Evolutionary conservation across 92 coral and sea anemone species (phyloP).

Genomic region (Hydrozoanthus gracilis): DNA sequence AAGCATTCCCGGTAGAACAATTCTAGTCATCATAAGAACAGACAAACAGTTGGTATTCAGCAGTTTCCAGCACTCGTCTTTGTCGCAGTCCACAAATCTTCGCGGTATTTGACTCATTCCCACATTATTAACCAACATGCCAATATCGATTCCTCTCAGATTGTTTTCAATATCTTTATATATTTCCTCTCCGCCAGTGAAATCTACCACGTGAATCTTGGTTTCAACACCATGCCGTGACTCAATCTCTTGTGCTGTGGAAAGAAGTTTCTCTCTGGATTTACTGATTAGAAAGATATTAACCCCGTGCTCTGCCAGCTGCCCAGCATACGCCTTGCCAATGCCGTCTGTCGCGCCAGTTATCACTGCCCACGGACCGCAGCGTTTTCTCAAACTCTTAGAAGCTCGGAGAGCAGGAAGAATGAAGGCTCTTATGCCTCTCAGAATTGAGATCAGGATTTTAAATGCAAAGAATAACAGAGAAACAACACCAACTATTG

Average conservation of each 20-base stretch:
- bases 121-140: constrained; percentile 84
- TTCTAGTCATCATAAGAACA: constrained; percentile 79
- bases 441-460: not conserved
- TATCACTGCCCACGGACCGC: constrained; percentile 13
- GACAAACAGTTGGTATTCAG: constrained; percentile 81
- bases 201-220: constrained; percentile 83
- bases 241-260: constrained; percentile 75
- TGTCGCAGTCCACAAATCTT: constrained; percentile 67
- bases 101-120: constrained; percentile 73
- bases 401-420: not conserved
- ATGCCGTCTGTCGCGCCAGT: constrained; percentile 27
- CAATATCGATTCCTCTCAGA: constrained; percentile 80
- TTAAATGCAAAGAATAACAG: constrained; percentile 3
- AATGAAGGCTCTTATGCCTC: not conserved
- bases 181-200: constrained; percentile 79
- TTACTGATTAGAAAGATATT: constrained; percentile 22
- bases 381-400: not conserved
- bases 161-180: constrained; percentile 76
- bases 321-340: constrained; percentile 22
- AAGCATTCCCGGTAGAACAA: constrained; percentile 81
- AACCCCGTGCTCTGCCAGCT: constrained; percentile 9
- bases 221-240: constrained; percentile 67
- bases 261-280: constrained; percentile 73
- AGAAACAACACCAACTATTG: constrained; percentile 2
- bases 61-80: constrained; percentile 74